phyloP scores from a whole-genome alignment of 2,113 vertebrate genomes.

The Girardinichthys multiradiatus region DNA sequence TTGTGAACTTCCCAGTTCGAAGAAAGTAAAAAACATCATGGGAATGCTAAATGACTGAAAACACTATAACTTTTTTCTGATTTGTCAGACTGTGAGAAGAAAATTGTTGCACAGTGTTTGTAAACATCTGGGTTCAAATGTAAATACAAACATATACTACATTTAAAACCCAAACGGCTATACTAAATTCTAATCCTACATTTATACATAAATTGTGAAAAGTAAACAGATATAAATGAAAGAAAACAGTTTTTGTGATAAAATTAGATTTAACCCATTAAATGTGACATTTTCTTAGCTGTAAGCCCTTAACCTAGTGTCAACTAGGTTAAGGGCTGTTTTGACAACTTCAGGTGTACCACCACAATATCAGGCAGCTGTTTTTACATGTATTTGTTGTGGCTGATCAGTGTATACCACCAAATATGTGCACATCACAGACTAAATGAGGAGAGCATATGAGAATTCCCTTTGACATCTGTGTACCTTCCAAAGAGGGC shows the following conservation, averaged over 20 bases:
- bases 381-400: not conserved
- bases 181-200: too few relatives aligned
- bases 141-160: too few relatives aligned
- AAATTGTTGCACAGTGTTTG: not conserved
- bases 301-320: too few relatives aligned
- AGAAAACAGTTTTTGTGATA: too few relatives aligned
- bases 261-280: too few relatives aligned
- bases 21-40: not conserved
- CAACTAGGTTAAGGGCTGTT: not conserved
- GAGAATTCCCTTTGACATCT: slow-evolving; percentile 36
- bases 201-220: too few relatives aligned
- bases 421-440: not conserved
- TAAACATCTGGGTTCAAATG: not conserved
- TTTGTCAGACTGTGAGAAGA: not conserved
- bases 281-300: too few relatives aligned
- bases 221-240: too few relatives aligned
- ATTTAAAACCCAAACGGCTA: too few relatives aligned
- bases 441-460: slow-evolving; percentile 15
- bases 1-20: too few relatives aligned
- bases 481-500: slow-evolving; percentile 90
- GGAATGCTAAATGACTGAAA: not conserved
- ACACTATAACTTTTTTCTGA: too few relatives aligned
- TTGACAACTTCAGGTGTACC: not conserved
- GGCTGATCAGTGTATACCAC: not conserved
- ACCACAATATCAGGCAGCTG: not conserved